phyloP scores from a whole-genome alignment of 2,797 vertebrate genomes.

The Liasis olivaceus region DNA sequence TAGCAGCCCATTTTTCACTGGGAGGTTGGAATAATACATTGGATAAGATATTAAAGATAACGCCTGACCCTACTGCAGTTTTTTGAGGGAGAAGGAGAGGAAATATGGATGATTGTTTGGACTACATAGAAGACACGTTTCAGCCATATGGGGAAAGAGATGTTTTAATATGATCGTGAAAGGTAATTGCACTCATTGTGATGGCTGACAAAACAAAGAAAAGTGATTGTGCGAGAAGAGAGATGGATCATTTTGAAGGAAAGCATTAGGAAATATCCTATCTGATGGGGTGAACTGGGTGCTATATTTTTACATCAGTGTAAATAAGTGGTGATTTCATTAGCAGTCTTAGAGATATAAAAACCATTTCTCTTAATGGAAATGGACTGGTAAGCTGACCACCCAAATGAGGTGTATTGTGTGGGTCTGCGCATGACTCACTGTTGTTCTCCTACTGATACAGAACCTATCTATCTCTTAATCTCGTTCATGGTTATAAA shows the following conservation, averaged over 20 bases:
- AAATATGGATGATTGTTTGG: background rate
- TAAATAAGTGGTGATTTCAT: background rate
- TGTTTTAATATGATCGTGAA: background rate
- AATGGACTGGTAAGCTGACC: background rate
- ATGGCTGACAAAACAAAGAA: background rate
- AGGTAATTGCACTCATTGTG: too few species aligned
- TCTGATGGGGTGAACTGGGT: background rate
- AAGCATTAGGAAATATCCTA: background rate
- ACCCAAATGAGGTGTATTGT: background rate
- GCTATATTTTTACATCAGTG: background rate
- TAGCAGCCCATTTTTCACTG: slow-evolving; percentile 50
- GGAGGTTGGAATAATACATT: slow-evolving; percentile 41
- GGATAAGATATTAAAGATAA: slow-evolving; percentile 41
- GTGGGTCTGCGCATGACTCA: too few species aligned
- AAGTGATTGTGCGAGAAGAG: background rate
- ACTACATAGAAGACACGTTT: slow-evolving; percentile 2
- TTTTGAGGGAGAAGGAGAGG: slow-evolving; percentile 3
- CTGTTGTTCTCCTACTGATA: too few species aligned
- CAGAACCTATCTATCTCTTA: background rate
- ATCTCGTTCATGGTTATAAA: background rate
- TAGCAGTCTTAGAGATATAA: background rate
- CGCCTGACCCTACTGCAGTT: slow-evolving; percentile 22
- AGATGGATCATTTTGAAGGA: background rate
- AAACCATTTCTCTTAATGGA: background rate
- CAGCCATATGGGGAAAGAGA: background rate